phyloP scores from a whole-genome alignment of 64 coral and sea anemone genomes.

The Montipora sp. region DNA sequence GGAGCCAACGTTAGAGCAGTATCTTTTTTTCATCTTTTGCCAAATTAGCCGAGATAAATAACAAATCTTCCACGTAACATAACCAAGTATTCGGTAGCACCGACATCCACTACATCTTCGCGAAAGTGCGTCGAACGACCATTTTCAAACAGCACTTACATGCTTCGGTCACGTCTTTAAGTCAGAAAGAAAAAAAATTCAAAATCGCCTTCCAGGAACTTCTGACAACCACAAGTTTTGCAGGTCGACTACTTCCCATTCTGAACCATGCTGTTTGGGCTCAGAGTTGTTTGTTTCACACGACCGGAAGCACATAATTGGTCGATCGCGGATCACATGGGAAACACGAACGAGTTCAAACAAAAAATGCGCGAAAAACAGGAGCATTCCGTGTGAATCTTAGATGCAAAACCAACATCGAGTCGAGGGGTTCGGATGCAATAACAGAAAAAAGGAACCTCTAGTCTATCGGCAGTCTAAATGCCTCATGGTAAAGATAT shows the following conservation, averaged over 20 bases:
- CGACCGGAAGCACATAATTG: conserved; percentile 11
- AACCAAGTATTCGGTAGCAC: neutral
- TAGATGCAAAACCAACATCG: conserved; percentile 13
- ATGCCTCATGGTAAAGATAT: neutral
- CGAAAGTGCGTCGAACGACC: neutral
- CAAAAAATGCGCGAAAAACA: conserved; percentile 46
- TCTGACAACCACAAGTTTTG: neutral
- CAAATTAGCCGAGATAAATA: conserved; percentile 33
- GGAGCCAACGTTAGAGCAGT: conserved; percentile 26
- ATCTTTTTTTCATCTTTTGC: conserved; percentile 1
- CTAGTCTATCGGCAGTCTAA: neutral
- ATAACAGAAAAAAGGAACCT: neutral
- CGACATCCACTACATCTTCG: conserved; percentile 10
- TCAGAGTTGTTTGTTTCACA: conserved; percentile 31
- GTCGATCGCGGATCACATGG: conserved; percentile 40
- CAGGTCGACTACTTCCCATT: neutral
- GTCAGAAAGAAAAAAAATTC: neutral
- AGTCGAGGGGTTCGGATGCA: neutral
- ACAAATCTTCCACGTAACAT: conserved; percentile 26
- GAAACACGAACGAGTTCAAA: conserved; percentile 5
- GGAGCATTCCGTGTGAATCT: neutral
- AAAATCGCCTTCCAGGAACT: neutral
- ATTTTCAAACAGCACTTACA: neutral
- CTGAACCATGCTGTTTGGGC: conserved; percentile 43
- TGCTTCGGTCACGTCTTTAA: neutral